phyloP scores from a whole-genome alignment of 2,113 vertebrate species.

The Eudorcas thomsonii region DNA sequence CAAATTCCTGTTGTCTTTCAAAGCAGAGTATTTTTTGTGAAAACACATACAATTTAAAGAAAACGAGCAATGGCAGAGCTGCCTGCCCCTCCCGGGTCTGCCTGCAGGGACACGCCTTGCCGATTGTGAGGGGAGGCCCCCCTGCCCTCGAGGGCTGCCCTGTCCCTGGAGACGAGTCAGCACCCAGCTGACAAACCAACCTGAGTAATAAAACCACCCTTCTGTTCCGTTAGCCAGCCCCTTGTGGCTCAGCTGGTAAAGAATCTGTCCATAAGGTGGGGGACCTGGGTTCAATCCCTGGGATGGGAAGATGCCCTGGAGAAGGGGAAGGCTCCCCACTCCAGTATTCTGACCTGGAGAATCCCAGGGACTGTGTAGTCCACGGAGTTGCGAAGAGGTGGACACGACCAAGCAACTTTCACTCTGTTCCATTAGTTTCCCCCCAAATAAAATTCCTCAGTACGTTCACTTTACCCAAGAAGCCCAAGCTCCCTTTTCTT shows the following conservation, averaged over 20 bases:
- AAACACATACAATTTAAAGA: not conserved
- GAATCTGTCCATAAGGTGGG: not conserved
- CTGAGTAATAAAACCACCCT: not conserved
- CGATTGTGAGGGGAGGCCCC: fast-evolving
- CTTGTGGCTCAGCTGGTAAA: not conserved
- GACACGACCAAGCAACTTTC: not conserved
- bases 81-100: not conserved
- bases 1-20: not conserved
- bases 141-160: not conserved
- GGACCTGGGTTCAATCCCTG: not conserved
- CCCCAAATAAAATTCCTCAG: not conserved
- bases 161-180: not conserved
- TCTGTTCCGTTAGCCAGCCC: not conserved
- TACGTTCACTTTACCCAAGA: not conserved
- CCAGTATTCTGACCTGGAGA: not conserved
- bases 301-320: not conserved
- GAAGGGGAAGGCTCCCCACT: not conserved
- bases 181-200: fast-evolving
- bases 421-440: not conserved
- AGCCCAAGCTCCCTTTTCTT: not conserved
- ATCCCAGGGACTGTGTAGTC: not conserved
- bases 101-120: fast-evolving
- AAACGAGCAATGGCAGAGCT: not conserved
- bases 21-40: not conserved
- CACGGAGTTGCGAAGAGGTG: fast-evolving